Base-by-base conservation (phyloP, 2,888 invertebrate species). In the Protophormia terraenovae region DNA sequence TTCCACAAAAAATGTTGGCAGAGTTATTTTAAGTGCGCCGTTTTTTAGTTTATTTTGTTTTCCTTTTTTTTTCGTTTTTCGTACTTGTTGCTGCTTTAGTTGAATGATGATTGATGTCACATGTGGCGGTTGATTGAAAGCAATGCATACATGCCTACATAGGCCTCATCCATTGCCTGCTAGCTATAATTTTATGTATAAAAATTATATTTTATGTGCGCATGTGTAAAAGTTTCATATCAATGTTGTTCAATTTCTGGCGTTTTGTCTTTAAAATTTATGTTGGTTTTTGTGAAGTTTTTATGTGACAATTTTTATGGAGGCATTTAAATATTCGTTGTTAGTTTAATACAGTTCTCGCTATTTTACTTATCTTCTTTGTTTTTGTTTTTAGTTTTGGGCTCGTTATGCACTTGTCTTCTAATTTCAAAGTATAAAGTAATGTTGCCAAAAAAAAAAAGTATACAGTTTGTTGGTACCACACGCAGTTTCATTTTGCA, bases 91-190 rank as follows among this genome's bases (percentile, higher is more conserved):
- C 32, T 55, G 69, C 14, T 62, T 67, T 69, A 66, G 77, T 72
- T 78, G 78, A 81, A 77, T 81, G 82, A 91, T 91, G 90, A 91
- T 91, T 90, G 90, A 91, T 91, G 90, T 89, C 89, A 89, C 89
- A 87, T 88, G 77, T 85, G 89, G 89, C 90, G 91, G 89, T 89
- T 91, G 91, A 90, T 90, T 91, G 90, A 90, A 91, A 90, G 90
- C 91, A 90, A 89, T 67, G 64, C 86, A 83, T 50, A n/a, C 55
- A 50, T 41, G 22, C 60, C 29, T 62, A 6, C 14, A 53, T 79
- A n/a, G n/a, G 47, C 24, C 67, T 24, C 69, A 71, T 41, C 38
- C 66, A 60, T 10, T 45, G 24, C 27, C 10, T 2, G 29, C 60
- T 55, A 55, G 47, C 64, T 64, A 84, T 66, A 71, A 64, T 75